Evolutionary conservation across 2,797 vertebrate species (phyloP).

Genomic region (Anguilla anguilla): DNA sequence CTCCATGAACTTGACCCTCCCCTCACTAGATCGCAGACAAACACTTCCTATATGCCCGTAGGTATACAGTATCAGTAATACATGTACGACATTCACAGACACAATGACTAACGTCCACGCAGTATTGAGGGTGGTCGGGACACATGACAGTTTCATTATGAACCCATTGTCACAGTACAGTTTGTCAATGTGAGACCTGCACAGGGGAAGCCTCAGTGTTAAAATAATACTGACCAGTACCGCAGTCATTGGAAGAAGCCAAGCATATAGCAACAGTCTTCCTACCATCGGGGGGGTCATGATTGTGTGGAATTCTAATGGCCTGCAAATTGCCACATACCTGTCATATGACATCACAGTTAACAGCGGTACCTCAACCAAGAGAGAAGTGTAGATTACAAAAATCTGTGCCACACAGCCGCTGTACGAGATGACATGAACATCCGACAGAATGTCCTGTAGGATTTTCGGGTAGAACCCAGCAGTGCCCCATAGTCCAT

Average conservation of each 20-base stretch:
- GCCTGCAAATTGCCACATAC: constrained; percentile 37
- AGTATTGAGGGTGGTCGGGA: neutral
- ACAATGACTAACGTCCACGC: neutral
- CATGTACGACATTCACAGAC: neutral
- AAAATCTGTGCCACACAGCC: constrained; percentile 7
- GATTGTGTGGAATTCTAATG: constrained; percentile 19
- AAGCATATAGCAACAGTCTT: constrained; percentile 18
- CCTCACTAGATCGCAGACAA: constrained; percentile 23
- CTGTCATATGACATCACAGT: constrained; percentile 34
- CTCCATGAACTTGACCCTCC: constrained; percentile 23
- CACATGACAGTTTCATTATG: neutral
- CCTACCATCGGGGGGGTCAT: constrained; percentile 3
- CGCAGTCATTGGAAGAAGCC: constrained; percentile 12
- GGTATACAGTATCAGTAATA: constrained; percentile 24
- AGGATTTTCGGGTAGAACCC: constrained; percentile 13
- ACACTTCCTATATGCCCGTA: constrained; percentile 28
- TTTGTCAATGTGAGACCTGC: neutral
- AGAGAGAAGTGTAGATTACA: constrained; percentile 12
- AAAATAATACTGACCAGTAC: neutral
- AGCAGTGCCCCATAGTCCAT: constrained; percentile 11
- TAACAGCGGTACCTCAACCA: neutral
- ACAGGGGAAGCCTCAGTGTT: constrained; percentile 8
- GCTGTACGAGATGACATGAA: neutral
- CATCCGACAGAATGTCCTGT: neutral
- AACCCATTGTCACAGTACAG: constrained; percentile 26